Conservation (phyloP, 1,140 invertebrate genomes). For the Penaeus chinensis region DNA sequence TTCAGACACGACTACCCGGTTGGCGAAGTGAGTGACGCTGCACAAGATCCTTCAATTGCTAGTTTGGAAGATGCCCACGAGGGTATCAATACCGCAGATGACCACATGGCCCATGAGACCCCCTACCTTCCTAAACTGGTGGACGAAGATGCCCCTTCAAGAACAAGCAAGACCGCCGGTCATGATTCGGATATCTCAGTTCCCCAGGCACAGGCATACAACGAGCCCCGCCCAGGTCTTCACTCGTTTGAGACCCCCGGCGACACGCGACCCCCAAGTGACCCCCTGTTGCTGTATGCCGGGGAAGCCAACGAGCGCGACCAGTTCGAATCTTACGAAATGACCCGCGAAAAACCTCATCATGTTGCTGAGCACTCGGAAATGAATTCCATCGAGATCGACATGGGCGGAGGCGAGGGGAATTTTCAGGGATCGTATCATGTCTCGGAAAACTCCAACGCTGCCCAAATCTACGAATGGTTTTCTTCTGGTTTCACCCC, state of each 20-base stretch:
- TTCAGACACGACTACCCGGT: conserved; percentile 36
- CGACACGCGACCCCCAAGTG: conserved; percentile 10
- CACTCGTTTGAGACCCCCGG: conserved; percentile 38
- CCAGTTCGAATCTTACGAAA: conserved; percentile 32
- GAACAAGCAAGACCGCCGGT: background rate
- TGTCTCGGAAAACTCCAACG: conserved; percentile 8
- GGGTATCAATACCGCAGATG: background rate
- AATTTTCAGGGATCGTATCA: conserved; percentile 38
- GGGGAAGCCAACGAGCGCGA: conserved; percentile 21
- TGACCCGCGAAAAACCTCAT: conserved; percentile 9
- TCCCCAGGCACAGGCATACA: conserved; percentile 48
- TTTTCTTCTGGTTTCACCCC: conserved; percentile 76
- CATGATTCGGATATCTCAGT: conserved; percentile 8
- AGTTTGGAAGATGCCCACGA: conserved; percentile 44
- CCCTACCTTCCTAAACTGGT: conserved; percentile 37
- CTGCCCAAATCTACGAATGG: conserved; percentile 68
- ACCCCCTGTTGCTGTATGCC: conserved; percentile 40
- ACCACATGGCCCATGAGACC: conserved; percentile 34
- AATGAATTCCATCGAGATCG: conserved; percentile 41
- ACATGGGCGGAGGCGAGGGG: conserved; percentile 19
- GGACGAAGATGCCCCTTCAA: conserved; percentile 22
- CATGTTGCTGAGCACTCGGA: conserved; percentile 4
- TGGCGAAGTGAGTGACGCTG: conserved; percentile 50
- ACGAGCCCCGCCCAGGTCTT: conserved; percentile 36
- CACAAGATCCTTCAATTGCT: conserved; percentile 32